A percentile compares a stretch with the other conserved stretches of the same genome.
Conservation (phyloP, 2,888 invertebrate species). For the Hirtodrosophila alboralis region DNA sequence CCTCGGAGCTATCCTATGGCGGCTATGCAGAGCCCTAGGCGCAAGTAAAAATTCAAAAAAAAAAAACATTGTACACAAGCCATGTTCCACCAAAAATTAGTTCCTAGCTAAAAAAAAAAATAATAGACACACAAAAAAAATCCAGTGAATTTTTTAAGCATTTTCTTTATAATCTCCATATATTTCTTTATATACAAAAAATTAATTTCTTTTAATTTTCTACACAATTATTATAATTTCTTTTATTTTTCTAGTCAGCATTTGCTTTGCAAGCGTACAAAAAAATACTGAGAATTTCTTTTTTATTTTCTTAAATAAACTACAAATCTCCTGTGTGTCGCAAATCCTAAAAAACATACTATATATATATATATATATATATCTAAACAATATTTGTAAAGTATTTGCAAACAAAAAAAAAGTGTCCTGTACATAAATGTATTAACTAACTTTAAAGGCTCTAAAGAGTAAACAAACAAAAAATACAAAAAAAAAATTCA, state of each 20-base stretch:
- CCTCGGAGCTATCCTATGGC: slow-evolving; percentile 63
- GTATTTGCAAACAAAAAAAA: too few species aligned
- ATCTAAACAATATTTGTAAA: slow-evolving; percentile 39
- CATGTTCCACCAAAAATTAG: slow-evolving; percentile 84
- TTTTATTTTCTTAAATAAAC: too few species aligned
- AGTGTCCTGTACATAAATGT: slow-evolving; percentile 68
- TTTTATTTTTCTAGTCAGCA: slow-evolving; percentile 80
- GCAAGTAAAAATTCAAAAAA: slow-evolving; percentile 2
- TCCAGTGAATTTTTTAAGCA: slow-evolving; percentile 35
- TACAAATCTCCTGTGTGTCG: too few species aligned
- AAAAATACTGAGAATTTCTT: slow-evolving; percentile 56
- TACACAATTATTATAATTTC: slow-evolving; percentile 26
- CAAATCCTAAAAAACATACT: too few species aligned
- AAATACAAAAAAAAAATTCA: too few species aligned
- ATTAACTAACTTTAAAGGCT: slow-evolving; percentile 69
- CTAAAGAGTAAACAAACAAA: slow-evolving; percentile 41
- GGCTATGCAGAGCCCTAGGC: slow-evolving; percentile 74
- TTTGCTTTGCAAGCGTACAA: slow-evolving; percentile 65
- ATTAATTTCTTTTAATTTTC: slow-evolving; percentile 23
- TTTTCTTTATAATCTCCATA: too few species aligned
- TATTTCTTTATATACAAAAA: too few species aligned
- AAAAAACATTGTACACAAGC: slow-evolving; percentile 55
- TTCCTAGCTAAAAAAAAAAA: slow-evolving; percentile 79
- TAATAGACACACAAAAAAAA: slow-evolving; percentile 27
- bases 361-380: slow-evolving; percentile 30